phyloP scores from a whole-genome alignment of 1,140 invertebrate species.

The Trypoxylus dichotomus region DNA sequence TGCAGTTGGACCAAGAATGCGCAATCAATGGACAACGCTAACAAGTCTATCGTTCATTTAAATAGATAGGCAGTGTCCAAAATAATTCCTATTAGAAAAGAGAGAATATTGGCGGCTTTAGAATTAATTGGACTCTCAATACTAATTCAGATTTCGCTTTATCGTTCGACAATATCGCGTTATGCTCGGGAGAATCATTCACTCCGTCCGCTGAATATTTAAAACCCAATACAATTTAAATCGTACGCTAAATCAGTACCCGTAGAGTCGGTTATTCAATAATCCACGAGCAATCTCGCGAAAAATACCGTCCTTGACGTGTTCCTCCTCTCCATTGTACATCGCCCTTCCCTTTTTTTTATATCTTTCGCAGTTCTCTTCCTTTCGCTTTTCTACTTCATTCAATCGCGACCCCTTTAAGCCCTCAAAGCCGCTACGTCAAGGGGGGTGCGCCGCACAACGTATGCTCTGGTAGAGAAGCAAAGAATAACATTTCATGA shows the following conservation, averaged over 20 bases:
- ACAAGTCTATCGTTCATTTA: too few relatives aligned
- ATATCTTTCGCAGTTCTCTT: background rate
- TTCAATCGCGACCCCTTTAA: background rate
- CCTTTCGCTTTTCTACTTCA: background rate
- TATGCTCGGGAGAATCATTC: too few relatives aligned
- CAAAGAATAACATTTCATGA: conserved; percentile 17
- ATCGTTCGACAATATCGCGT: too few relatives aligned
- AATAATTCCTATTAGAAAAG: too few relatives aligned
- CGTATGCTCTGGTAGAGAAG: background rate
- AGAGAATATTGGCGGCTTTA: too few relatives aligned
- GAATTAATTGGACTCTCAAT: too few relatives aligned
- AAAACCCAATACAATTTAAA: conserved; percentile 4
- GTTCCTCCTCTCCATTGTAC: background rate
- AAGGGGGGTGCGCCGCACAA: background rate
- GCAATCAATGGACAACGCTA: too few relatives aligned
- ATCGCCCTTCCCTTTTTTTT: background rate
- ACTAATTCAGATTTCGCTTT: too few relatives aligned
- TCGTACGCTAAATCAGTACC: background rate
- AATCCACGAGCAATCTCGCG: background rate
- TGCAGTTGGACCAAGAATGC: too few relatives aligned
- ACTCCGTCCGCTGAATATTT: background rate
- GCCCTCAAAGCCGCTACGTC: background rate
- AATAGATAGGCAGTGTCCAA: too few relatives aligned
- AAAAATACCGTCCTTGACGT: background rate
- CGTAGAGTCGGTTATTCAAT: background rate